Evolutionary conservation across 2,888 invertebrate species (phyloP), one percentile per base, ranked within the genome.

Genomic region (Tethea ocularis): DNA sequence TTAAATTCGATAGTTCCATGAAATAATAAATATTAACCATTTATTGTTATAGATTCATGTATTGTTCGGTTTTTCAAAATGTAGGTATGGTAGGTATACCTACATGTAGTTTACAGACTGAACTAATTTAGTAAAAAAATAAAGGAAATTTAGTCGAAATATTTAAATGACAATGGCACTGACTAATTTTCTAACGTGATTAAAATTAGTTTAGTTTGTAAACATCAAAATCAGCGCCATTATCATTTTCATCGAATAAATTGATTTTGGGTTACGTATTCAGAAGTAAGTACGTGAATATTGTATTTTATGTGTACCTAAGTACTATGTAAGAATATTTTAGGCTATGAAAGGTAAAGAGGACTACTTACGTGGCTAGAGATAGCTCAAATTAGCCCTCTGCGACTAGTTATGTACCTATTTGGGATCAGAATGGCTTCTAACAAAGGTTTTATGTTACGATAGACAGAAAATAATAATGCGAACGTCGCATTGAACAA

Each of bases 401-500:
- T n/a, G 51, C 58, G 54, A 57, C 60, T 51, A 52, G 5, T 58
- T 52, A 60, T 60, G 57, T 60, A n/a, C n/a, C n/a, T n/a, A 58
- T 57, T 58, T 52, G 51, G n/a, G 57, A 60, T 63, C 63, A 63
- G 60, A 60, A 55, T 29, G 58, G 13, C 55, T 60, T 54, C 52
- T 54, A 52, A n/a, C 23, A 52, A 22, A 36, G 54, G 54, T 20
- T 54, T 33, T 20, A 54, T 54, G 20, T 22, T 29, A 54, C 13
- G 33, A 33, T 20, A 20, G 33, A 33, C 13, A 20, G 20, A 46
- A 46, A 46, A 10, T 46, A 41, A 41, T 17, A 41, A 2, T 0
- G 17, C 17, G 6, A 1, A 17, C 0, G 7, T 29, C 8, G 7
- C 26, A 0, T n/a, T n/a, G n/a, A n/a, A n/a, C n/a, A n/a, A n/a